A percentile compares a stretch with the other conserved stretches of the same genome.
Conservation (phyloP, 1,140 invertebrate species). For the Drosophila yakuba region DNA sequence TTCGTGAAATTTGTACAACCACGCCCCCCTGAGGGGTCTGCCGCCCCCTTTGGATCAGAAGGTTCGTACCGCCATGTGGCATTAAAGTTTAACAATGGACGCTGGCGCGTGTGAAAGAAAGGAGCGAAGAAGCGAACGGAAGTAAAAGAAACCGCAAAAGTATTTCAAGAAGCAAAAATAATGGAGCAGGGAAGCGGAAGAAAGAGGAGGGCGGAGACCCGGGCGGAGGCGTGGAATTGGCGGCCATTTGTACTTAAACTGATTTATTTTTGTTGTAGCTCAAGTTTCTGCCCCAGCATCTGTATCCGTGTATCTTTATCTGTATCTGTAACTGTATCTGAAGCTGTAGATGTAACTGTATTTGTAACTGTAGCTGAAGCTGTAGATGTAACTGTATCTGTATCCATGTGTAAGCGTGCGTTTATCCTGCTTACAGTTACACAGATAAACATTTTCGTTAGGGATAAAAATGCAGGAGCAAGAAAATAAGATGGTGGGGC, state of each 20-base stretch:
- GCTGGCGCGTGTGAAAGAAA: constrained; percentile 54
- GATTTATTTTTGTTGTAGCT: constrained; percentile 69
- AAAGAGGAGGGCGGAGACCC: neutral
- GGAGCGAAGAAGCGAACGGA: constrained; percentile 28
- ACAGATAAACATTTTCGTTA: constrained; percentile 73
- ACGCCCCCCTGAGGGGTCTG: constrained; percentile 33
- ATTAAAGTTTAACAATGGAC: constrained; percentile 70
- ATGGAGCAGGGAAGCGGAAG: constrained; percentile 3
- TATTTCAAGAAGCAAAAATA: constrained; percentile 36
- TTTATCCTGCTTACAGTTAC: constrained; percentile 71
- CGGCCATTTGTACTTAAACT: constrained; percentile 75
- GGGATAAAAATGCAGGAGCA: constrained; percentile 38
- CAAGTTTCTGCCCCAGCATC: constrained; percentile 17
- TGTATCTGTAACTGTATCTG: neutral
- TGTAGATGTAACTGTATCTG: constrained; percentile 12
- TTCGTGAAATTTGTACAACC: constrained; percentile 69
- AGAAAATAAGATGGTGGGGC: constrained; percentile 10
- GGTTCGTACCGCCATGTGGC: constrained; percentile 19
- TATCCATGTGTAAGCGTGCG: constrained; percentile 42
- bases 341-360: constrained; percentile 9
- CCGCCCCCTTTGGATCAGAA: neutral
- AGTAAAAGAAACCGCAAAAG: constrained; percentile 61
- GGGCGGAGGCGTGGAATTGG: constrained; percentile 13
- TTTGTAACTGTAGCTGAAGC: constrained; percentile 4
- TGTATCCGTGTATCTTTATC: constrained; percentile 2